A percentile compares a stretch with the other conserved stretches of the same genome.
These are phyloP conservation scores for Pheosia tremula DNA, from an alignment of 2,888 invertebrate species.

Conservation along the genomic window DNA sequence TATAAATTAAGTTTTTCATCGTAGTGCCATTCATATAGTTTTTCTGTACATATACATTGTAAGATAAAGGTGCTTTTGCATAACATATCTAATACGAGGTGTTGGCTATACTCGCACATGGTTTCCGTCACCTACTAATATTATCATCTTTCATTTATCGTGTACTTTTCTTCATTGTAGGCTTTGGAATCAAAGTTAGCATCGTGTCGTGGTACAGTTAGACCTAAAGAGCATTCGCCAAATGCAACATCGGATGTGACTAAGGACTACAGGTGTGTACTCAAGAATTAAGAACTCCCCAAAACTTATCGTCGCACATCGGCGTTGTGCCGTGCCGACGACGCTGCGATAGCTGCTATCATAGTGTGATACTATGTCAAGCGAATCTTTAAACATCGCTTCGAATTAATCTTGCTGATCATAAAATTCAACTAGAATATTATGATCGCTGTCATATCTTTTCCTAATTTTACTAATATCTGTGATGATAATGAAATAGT, in stretches of 20 bases:
- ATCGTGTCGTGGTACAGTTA: conserved; percentile 85
- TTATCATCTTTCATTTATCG: conserved; percentile 77
- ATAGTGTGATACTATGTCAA: conserved; percentile 50
- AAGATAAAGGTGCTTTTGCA: conserved; percentile 24
- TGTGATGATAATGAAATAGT: conserved; percentile 77
- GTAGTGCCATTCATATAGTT: conserved; percentile 18
- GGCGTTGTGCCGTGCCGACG: conserved; percentile 42
- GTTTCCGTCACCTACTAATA: conserved; percentile 72
- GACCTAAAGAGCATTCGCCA: conserved; percentile 82
- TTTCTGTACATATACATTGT: conserved; percentile 13
- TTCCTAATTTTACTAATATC: conserved; percentile 74
- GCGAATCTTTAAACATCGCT: conserved; percentile 48
- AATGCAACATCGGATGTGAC: conserved; percentile 78
- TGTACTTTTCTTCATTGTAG: conserved; percentile 85
- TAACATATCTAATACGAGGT: conserved; percentile 40
- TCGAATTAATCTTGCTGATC: conserved; percentile 56
- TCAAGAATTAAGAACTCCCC: conserved; percentile 73
- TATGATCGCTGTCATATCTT: conserved; percentile 70
- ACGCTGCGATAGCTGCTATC: conserved; percentile 43
- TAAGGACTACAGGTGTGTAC: conserved; percentile 85
- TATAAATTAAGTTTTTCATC: conserved; percentile 21
- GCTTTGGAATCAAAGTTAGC: conserved; percentile 89
- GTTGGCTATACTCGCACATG: conserved; percentile 52
- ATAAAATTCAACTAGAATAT: conserved; percentile 52
- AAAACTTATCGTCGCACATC: conserved; percentile 38